Evolutionary conservation across 92 coral and sea anemone species (phyloP).

Genomic region (Phenganax subtilis): DNA sequence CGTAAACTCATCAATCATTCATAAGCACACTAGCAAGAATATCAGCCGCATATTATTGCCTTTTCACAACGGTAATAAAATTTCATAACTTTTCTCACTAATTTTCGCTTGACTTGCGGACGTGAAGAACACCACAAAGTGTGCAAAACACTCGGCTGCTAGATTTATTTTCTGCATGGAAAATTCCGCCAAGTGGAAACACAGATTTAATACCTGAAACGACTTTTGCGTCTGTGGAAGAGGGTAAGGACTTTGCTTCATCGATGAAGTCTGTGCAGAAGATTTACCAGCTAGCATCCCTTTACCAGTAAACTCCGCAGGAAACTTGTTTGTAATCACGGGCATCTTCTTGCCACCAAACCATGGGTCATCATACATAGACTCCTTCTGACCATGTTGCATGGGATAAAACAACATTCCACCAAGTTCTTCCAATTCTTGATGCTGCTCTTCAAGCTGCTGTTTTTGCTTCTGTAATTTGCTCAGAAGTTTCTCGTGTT

Average conservation of each 20-base stretch:
- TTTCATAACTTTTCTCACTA: no score
- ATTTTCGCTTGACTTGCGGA: no score
- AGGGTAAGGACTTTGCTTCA: background rate
- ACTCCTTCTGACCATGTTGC: conserved; percentile 43
- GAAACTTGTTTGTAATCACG: conserved; percentile 41
- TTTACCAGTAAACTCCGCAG: background rate
- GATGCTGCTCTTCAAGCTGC: conserved; percentile 93
- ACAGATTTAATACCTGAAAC: conserved; percentile 17
- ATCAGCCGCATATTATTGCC: no score
- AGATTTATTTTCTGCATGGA: no score
- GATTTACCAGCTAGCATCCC: background rate
- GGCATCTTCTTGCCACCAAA: conserved; percentile 33
- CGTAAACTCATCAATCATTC: no score
- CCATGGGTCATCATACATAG: conserved; percentile 39
- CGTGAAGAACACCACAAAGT: no score
- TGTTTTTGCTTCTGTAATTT: conserved; percentile 89
- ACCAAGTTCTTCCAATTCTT: conserved; percentile 91
- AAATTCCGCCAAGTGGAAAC: background rate
- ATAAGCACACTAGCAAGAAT: no score
- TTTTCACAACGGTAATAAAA: no score
- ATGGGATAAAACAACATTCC: conserved; percentile 78
- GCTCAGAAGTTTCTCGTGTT: conserved; percentile 86
- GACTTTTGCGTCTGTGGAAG: conserved; percentile 28
- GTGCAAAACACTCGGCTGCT: no score
- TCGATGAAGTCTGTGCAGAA: background rate